Conservation (phyloP, 2,888 invertebrate genomes). For the Elgonia sp. region DNA sequence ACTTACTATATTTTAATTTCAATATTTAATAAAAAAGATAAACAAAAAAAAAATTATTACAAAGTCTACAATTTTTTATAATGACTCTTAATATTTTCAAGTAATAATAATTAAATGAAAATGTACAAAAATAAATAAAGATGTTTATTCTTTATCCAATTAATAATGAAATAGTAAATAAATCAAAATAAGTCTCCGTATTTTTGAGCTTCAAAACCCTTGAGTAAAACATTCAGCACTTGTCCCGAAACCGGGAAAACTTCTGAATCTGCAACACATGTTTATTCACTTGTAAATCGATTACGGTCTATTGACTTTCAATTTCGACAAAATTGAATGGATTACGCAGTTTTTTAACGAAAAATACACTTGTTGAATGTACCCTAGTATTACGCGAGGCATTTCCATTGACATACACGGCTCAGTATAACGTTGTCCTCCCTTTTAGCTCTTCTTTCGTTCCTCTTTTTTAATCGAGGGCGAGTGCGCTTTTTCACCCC, state of each 20-base stretch:
- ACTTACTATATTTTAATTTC: no score
- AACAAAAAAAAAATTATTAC: no score
- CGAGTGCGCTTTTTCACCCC: conserved; percentile 83
- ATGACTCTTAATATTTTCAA: no score
- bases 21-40: no score
- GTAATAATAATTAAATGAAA: no score
- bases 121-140: no score
- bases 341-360: conserved; percentile 81
- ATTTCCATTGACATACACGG: conserved; percentile 78
- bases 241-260: not conserved
- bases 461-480: conserved; percentile 80
- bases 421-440: conserved; percentile 76
- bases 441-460: conserved; percentile 78
- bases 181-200: no score
- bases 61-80: no score
- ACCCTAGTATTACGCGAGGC: conserved; percentile 79
- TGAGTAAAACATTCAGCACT: conserved; percentile 21
- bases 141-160: no score
- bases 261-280: conserved; percentile 32
- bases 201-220: no score
- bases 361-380: conserved; percentile 87
- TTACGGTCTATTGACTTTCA: conserved; percentile 86
- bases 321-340: conserved; percentile 85
- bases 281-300: conserved; percentile 69
- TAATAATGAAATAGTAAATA: no score